phyloP scores from a whole-genome alignment of 2,888 invertebrate species.

The Arrhopalites spinosus region DNA sequence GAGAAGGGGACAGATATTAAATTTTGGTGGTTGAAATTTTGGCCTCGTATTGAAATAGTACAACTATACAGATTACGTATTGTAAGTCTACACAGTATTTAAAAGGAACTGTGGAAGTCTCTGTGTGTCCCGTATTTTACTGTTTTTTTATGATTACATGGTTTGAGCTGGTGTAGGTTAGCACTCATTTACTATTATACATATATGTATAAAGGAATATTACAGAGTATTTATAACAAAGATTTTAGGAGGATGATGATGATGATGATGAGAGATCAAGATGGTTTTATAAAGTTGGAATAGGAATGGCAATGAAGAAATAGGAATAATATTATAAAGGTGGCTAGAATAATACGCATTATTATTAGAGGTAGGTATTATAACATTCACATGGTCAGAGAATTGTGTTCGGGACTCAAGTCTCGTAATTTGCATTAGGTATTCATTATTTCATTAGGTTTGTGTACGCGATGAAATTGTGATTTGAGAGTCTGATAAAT shows the following conservation, averaged over 20 bases:
- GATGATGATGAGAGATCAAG: neutral
- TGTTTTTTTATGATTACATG: too few relatives aligned
- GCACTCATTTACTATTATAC: too few relatives aligned
- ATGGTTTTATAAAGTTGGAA: neutral
- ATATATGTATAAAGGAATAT: neutral
- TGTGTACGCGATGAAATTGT: constrained; percentile 45
- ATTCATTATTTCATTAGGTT: constrained; percentile 50
- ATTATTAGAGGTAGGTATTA: constrained; percentile 10
- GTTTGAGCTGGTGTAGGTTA: too few relatives aligned
- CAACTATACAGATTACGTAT: too few relatives aligned
- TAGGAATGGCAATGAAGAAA: neutral
- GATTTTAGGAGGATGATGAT: neutral
- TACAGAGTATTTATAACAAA: neutral
- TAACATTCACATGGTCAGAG: neutral
- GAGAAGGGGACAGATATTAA: too few relatives aligned
- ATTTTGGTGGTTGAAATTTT: too few relatives aligned
- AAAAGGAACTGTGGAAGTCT: too few relatives aligned
- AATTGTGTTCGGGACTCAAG: constrained; percentile 13
- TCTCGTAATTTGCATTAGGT: constrained; percentile 47
- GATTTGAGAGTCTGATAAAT: constrained; percentile 43
- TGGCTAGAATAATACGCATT: constrained; percentile 27
- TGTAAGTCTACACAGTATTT: too few relatives aligned
- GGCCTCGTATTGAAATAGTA: too few relatives aligned
- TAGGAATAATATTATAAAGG: neutral
- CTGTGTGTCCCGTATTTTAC: too few relatives aligned